Evolutionary conservation across 2,797 vertebrate species (phyloP), one percentile per base, ranked within the genome.

Genomic region (Crax fasciolata): DNA sequence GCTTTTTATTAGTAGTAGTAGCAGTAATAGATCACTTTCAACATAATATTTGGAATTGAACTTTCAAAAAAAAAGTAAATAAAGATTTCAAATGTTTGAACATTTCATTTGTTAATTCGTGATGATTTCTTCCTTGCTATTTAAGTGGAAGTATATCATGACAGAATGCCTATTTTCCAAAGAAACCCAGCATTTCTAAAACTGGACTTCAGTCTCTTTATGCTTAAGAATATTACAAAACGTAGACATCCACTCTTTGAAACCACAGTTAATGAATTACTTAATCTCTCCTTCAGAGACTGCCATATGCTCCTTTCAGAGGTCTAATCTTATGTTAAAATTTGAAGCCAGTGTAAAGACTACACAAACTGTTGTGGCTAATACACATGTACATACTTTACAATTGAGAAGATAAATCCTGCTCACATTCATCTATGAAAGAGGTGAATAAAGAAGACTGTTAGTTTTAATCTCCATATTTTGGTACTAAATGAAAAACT

Each of bases 141-240:
- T 66, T 77, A 63, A 79, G 23, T 48, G 41, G 14, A 63, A 48
- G 2, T 44, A 41, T 24, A 73, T 51, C 51, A 81, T 84, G 4
- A 76, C 5, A 80, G 51, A 84, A 77, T 18, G 32, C 17, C 13
- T 84, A 16, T 91, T 93, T 92, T 48, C 24, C 51, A 72, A 73
- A 57, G 65, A 85, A 51, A 78, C 35, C 51, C 48, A 79, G 1
- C 4, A 65, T 80, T 91, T 72, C 25, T 70, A 46, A 94, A 94
- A 85, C 16, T 65, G 41, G 55, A 62, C 48, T 84, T 94, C 52
- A 54, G 24, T 61, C n/a, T 70, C 62, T 78, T 71, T 54, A 27
- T 72, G 43, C 19, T 89, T 91, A 96, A 89, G 91, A 79, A 84
- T 62, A 96, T 95, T 90, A 89, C 7, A 93, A 86, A 90, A 94